Evolutionary conservation across 1,140 invertebrate species (phyloP).

Genomic region (Apis mellifera): Amel_HAv3.1 CM009933.2:7510001-7510500

Average conservation of each 20-base stretch:
- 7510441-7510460: constrained; percentile 19
- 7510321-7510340: constrained; percentile 66
- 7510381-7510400: constrained; percentile 59
- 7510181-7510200: not conserved
- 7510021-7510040: too few relatives aligned
- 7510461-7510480: not conserved
- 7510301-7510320: constrained; percentile 61
- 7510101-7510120: not conserved
- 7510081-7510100: not conserved
- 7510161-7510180: constrained; percentile 4
- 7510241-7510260: constrained; percentile 31
- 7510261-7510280: constrained; percentile 54
- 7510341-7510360: constrained; percentile 60
- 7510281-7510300: constrained; percentile 47
- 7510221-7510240: constrained; percentile 42
- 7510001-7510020: too few relatives aligned
- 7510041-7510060: too few relatives aligned
- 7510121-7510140: constrained; percentile 42
- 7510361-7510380: constrained; percentile 58
- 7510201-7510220: constrained; percentile 49
- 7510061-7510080: too few relatives aligned
- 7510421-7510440: constrained; percentile 41
- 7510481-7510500: not conserved
- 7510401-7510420: constrained; percentile 63
- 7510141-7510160: not conserved